A percentile compares a stretch with the other conserved stretches of the same genome.
Evolutionary conservation across 1,140 invertebrate species (phyloP).

Genomic region (Philopotamus ludificatus): DNA sequence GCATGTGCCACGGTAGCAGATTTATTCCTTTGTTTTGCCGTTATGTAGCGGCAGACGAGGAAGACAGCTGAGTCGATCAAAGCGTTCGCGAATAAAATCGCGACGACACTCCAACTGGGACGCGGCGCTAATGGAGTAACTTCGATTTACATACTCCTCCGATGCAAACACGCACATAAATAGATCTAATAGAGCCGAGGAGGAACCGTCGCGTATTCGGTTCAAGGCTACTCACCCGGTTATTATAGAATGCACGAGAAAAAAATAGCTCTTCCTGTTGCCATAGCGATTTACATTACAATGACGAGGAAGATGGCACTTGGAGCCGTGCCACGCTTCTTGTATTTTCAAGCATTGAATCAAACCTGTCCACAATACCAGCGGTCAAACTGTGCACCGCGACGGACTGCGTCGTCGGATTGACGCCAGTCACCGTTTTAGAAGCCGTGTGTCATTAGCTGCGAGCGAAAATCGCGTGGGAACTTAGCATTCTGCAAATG

Average conservation of each 20-base stretch:
- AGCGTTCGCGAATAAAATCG: not conserved
- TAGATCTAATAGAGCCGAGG: not conserved
- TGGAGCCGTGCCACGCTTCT: conserved; percentile 17
- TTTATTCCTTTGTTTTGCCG: not conserved
- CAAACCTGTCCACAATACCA: conserved; percentile 17
- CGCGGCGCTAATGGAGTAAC: not conserved
- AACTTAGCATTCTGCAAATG: too few species aligned
- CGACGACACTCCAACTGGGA: not conserved
- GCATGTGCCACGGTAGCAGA: not conserved
- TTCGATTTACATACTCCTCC: not conserved
- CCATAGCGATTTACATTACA: conserved; percentile 6
- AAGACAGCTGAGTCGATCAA: not conserved
- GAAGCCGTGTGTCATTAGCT: too few species aligned
- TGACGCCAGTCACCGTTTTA: too few species aligned
- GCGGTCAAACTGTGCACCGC: too few species aligned
- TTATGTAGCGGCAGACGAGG: not conserved
- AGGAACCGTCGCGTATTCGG: conserved; percentile 5
- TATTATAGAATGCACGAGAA: conserved; percentile 11
- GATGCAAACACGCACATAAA: not conserved
- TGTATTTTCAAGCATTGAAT: conserved; percentile 24
- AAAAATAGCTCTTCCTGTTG: conserved; percentile 18
- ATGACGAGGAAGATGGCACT: conserved; percentile 20
- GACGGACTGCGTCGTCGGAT: too few species aligned
- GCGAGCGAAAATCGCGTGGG: too few species aligned
- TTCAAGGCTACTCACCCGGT: conserved; percentile 10